phyloP scores from a whole-genome alignment of 2,797 vertebrate species.

The Rhadinocentrus ornatus region DNA sequence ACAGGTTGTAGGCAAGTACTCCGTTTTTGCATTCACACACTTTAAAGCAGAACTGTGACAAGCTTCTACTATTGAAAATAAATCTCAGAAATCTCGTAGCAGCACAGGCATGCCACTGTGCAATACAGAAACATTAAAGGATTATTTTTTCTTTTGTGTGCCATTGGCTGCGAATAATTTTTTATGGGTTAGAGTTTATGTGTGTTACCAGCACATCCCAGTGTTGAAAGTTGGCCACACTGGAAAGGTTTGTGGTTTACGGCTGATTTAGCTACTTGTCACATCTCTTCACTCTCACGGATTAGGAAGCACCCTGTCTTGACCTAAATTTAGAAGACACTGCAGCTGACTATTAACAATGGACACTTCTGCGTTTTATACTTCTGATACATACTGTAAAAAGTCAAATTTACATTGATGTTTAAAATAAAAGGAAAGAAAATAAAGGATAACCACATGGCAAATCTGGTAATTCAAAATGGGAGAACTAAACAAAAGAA shows the following conservation, averaged over 20 bases:
- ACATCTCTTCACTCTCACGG: conserved; percentile 55
- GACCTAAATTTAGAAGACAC: conserved; percentile 66
- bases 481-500: not conserved
- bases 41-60: conserved; percentile 6
- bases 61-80: not conserved
- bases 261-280: conserved; percentile 56
- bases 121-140: not conserved
- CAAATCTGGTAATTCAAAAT: not conserved
- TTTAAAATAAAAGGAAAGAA: not conserved
- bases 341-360: conserved; percentile 43
- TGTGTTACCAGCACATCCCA: conserved; percentile 26
- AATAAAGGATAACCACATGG: too few relatives aligned
- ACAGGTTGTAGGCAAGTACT: conserved; percentile 14
- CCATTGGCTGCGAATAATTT: conserved; percentile 14
- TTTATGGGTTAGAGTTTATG: conserved; percentile 14
- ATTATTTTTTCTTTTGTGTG: not conserved
- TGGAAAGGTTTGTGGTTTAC: conserved; percentile 52
- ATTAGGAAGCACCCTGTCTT: conserved; percentile 69
- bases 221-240: conserved; percentile 34
- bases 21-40: not conserved
- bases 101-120: not conserved
- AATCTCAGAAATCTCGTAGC: not conserved
- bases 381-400: not conserved
- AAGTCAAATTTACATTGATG: not conserved
- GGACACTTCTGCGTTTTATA: not conserved